These are phyloP conservation scores for Malacoctenus gilli DNA, from an alignment of 2,797 vertebrate species.

Conservation along the genomic window DNA sequence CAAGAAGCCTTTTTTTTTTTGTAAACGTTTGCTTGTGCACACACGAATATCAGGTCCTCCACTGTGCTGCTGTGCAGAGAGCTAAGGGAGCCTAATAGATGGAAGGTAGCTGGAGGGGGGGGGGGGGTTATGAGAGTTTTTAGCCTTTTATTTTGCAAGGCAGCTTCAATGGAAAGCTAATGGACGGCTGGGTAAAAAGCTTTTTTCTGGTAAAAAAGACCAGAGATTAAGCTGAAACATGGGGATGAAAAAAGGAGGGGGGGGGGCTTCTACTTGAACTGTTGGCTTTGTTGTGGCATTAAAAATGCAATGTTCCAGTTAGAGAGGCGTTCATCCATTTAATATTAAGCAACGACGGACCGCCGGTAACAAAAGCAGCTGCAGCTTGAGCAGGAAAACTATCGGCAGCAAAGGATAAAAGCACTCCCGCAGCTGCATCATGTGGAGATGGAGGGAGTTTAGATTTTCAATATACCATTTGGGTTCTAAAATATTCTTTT, in stretches of 20 bases:
- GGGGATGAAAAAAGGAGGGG: constrained; percentile 6
- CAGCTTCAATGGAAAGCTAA: constrained; percentile 47
- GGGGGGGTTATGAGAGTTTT: constrained; percentile 49
- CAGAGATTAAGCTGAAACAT: constrained; percentile 43
- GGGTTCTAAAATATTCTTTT: no score
- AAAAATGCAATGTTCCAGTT: constrained; percentile 41
- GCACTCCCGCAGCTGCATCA: not conserved
- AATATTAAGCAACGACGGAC: constrained; percentile 29
- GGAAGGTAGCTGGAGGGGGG: constrained; percentile 41
- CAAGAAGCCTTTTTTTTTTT: constrained; percentile 6
- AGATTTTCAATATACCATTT: no score
- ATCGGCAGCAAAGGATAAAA: constrained; percentile 13
- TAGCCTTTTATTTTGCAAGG: constrained; percentile 39
- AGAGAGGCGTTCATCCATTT: constrained; percentile 45
- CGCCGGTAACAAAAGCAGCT: constrained; percentile 27
- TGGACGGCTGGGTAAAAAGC: constrained; percentile 43
- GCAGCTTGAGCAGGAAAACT: constrained; percentile 21
- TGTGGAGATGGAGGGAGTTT: constrained; percentile 1
- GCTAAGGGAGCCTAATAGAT: constrained; percentile 34
- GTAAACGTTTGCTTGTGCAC: constrained; percentile 9
- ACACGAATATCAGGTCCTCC: constrained; percentile 6
- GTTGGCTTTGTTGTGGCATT: constrained; percentile 51
- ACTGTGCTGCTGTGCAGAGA: constrained; percentile 32
- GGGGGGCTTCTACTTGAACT: constrained; percentile 6
- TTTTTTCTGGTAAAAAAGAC: constrained; percentile 40